A percentile compares a stretch with the other conserved stretches of the same genome.
Conservation (phyloP, 2,888 invertebrate genomes). For the Bhutanitis thaidina region DNA sequence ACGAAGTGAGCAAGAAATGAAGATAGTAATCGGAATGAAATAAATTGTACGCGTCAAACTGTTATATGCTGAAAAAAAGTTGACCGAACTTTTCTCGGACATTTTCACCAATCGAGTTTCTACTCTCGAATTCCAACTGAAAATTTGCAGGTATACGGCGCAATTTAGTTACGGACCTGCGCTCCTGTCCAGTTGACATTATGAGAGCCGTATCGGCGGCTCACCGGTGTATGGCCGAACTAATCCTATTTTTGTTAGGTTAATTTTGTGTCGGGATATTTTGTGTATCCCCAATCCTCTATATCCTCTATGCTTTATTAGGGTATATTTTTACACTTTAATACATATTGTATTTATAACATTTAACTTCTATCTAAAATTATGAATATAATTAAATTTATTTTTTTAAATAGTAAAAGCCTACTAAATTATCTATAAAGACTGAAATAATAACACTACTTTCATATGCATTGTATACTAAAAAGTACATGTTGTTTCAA, state of each 20-base stretch:
- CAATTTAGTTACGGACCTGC: constrained; percentile 51
- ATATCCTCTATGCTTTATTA: not conserved
- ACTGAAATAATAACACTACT: too few relatives aligned
- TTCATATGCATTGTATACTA: too few relatives aligned
- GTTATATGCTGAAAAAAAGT: constrained; percentile 8
- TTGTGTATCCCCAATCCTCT: constrained; percentile 7
- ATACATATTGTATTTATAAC: too few relatives aligned
- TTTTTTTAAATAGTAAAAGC: too few relatives aligned
- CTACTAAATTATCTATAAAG: too few relatives aligned
- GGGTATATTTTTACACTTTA: too few relatives aligned
- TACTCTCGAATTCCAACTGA: constrained; percentile 38
- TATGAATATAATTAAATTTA: too few relatives aligned
- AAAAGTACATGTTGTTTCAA: too few relatives aligned
- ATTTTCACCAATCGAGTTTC: constrained; percentile 21
- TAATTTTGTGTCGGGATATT: constrained; percentile 31
- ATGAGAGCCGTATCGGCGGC: constrained; percentile 28
- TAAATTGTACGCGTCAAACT: not conserved
- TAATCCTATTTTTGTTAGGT: constrained; percentile 54
- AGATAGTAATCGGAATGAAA: not conserved
- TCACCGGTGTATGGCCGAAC: constrained; percentile 28
- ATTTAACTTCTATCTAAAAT: too few relatives aligned
- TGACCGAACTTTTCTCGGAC: constrained; percentile 18
- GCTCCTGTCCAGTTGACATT: constrained; percentile 39
- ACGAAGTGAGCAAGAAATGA: too few relatives aligned
- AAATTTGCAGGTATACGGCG: constrained; percentile 38